Base-by-base conservation (phyloP, 2,797 vertebrate species). In the Thaleichthys pacificus region DNA sequence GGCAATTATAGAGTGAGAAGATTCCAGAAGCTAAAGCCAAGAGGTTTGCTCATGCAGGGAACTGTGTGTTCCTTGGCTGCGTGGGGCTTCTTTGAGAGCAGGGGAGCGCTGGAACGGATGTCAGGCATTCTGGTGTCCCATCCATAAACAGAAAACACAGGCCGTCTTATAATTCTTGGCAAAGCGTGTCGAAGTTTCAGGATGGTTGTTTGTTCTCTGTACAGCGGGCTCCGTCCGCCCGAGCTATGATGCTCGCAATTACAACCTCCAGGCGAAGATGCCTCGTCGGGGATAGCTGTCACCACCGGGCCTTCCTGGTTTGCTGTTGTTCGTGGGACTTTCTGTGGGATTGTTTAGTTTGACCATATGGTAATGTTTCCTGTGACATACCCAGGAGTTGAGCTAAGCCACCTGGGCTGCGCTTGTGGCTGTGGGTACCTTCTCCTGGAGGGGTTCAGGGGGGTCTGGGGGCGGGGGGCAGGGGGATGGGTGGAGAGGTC, bases 11-110 rank as follows among this genome's bases (percentile, higher is more conserved):
- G 38, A 74, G 54, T 56, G 63, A 58, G 71, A 64, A 66, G 19
- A 51, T 66, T 72, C 38, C 32, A 38, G 17, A 68, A 68, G 61
- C 21, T 47, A 15, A 28, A 51, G 49, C 56, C 60, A 68, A 68
- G 30, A 26, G 28, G 38, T 69, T 28, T 7, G 58, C 22, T 22
- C 26, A 15, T 14, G 58, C 7, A 15, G 26, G 11, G 58, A 61
- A 24, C 80, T 47, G 65, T 65, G 68, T 76, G 73, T 76, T 66
- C 70, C 84, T 83, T 83, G 80, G 83, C 73, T 71, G 14, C n/a
- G 28, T 56, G 58, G 42, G 7, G 12, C 17, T 15, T 14, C 24
- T 60, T 62, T 4, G 7, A 35, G 28, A 30, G 42, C 64, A 68
- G 72, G 73, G 68, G 73, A 30, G 30, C 12, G 38, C 69, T 82